Percentiles rank a stretch among this genome's conserved stretches.
Evolutionary conservation across 2,888 invertebrate genomes (phyloP).

Genomic region (Biston stratarius): DNA sequence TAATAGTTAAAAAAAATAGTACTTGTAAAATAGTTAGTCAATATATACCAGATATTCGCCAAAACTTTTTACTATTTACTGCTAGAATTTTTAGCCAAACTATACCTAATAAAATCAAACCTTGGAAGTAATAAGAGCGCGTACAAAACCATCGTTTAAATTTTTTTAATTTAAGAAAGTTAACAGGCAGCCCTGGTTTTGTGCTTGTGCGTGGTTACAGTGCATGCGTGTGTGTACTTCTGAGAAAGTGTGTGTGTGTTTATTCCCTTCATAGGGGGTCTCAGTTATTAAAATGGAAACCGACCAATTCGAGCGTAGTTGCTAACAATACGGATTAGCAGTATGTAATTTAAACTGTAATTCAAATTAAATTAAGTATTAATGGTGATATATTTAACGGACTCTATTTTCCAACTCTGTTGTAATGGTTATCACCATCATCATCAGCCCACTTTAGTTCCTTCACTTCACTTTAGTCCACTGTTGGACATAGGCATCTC

Average conservation of each 20-base stretch:
- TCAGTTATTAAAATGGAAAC: slow-evolving; percentile 28
- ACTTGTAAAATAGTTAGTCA: too few species aligned
- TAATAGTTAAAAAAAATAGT: too few species aligned
- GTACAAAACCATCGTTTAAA: not conserved
- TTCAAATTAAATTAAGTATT: slow-evolving; percentile 27
- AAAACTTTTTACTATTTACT: too few species aligned
- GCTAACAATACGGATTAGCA: slow-evolving; percentile 34
- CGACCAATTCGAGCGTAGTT: slow-evolving; percentile 23
- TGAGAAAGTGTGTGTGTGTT: slow-evolving; percentile 12
- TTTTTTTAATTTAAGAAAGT: not conserved
- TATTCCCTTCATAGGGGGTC: slow-evolving; percentile 11
- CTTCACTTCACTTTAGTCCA: too few species aligned
- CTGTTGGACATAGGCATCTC: too few species aligned
- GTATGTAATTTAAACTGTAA: slow-evolving; percentile 31
- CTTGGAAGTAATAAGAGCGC: not conserved
- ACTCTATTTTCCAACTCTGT: not conserved
- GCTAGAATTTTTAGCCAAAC: too few species aligned
- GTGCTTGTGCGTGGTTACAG: not conserved
- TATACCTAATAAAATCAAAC: too few species aligned
- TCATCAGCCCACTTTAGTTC: too few species aligned
- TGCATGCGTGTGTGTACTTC: not conserved
- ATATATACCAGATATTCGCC: too few species aligned
- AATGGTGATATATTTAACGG: slow-evolving; percentile 5
- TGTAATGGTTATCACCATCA: too few species aligned
- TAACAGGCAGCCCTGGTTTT: slow-evolving; percentile 11